phyloP scores from a whole-genome alignment of 1,140 invertebrate genomes.

The Conus betulinus region DNA sequence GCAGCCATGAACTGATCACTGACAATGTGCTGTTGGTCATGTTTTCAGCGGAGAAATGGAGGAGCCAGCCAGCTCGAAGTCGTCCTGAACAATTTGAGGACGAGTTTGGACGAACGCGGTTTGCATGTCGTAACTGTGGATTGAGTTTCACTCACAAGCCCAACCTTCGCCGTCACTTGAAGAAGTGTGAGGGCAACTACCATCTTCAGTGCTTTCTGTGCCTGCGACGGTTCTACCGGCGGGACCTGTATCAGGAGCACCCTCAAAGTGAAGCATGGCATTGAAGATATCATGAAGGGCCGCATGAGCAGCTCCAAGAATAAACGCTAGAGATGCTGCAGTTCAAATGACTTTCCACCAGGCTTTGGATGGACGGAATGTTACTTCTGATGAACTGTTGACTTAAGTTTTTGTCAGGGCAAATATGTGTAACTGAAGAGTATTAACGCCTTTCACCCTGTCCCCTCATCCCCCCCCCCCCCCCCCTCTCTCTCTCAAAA shows the following conservation, averaged over 20 bases:
- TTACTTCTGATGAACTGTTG: too few relatives aligned
- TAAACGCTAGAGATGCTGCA: neutral
- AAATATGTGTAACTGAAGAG: too few relatives aligned
- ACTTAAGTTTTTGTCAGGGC: too few relatives aligned
- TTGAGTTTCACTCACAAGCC: slow-evolving; percentile 31
- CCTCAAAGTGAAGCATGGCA: slow-evolving; percentile 8
- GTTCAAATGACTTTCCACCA: too few relatives aligned
- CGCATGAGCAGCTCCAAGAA: neutral
- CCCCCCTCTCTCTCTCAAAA: too few relatives aligned
- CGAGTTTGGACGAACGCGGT: neutral
- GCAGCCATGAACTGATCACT: neutral
- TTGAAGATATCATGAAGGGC: neutral
- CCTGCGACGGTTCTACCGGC: slow-evolving; percentile 30
- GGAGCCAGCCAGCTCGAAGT: neutral
- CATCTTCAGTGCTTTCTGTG: slow-evolving; percentile 42
- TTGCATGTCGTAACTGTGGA: slow-evolving; percentile 26
- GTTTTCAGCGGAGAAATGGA: neutral
- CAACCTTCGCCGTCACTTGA: slow-evolving; percentile 38
- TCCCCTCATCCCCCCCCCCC: too few relatives aligned
- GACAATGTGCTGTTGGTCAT: neutral
- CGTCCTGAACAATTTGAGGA: neutral
- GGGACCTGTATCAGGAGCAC: slow-evolving; percentile 33
- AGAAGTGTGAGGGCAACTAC: slow-evolving; percentile 38
- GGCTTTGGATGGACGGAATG: too few relatives aligned
- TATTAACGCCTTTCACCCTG: too few relatives aligned